A percentile compares a stretch with the other conserved stretches of the same genome.
These are phyloP conservation scores for Acomys russatus DNA, from an alignment of 2,797 vertebrate genomes.

Conservation along the genomic window DNA sequence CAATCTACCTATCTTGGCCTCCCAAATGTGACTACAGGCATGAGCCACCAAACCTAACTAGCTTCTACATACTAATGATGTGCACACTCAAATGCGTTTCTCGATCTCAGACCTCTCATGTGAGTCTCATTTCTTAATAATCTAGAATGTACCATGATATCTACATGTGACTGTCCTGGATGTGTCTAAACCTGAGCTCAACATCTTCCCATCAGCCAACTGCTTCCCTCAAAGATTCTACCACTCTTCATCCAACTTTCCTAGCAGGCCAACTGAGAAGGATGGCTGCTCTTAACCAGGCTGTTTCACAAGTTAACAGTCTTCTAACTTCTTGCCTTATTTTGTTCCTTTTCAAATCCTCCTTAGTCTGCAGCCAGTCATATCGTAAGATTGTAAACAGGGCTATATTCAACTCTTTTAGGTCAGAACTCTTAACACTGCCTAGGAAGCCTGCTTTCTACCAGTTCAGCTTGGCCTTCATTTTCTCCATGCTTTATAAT, in stretches of 20 bases:
- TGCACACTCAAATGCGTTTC: not conserved
- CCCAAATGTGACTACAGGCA: not conserved
- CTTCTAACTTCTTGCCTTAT: not conserved
- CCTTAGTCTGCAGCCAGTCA: not conserved
- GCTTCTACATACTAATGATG: not conserved
- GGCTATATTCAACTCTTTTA: not conserved
- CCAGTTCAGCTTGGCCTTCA: not conserved
- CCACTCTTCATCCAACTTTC: not conserved
- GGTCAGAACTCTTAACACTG: not conserved
- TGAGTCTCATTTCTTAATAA: not conserved
- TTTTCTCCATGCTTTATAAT: not conserved
- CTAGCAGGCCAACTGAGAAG: not conserved
- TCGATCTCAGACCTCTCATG: not conserved
- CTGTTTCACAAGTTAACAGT: not conserved
- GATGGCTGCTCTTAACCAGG: not conserved
- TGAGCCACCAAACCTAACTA: not conserved
- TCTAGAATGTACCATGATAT: too few species aligned
- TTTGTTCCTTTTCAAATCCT: not conserved
- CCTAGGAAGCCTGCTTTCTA: not conserved
- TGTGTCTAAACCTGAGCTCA: not conserved
- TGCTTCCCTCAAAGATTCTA: not conserved
- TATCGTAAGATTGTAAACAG: not conserved
- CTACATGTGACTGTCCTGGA: not conserved
- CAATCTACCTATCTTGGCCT: not conserved
- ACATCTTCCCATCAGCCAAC: not conserved